A percentile compares a stretch with the other conserved stretches of the same genome.
Conservation (phyloP, 2,113 vertebrate species). For the Leptobrachium ailaonicum region DNA sequence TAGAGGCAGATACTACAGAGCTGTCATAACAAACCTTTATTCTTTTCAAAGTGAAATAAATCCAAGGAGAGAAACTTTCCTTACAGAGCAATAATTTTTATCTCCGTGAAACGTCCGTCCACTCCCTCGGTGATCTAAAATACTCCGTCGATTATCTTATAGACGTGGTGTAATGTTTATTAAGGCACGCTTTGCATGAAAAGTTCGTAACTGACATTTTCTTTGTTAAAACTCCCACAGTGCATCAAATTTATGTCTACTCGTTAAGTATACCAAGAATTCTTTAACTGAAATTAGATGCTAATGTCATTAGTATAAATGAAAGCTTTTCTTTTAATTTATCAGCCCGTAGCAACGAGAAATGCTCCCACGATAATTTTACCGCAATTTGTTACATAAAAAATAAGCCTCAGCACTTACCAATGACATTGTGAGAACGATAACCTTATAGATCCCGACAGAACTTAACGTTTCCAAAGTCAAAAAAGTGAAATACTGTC, state of each 20-base stretch:
- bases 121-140: neutral
- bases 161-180: constrained; percentile 14
- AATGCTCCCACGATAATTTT: constrained; percentile 34
- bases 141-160: neutral
- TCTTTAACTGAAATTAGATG: constrained; percentile 17
- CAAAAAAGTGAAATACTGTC: too few relatives aligned
- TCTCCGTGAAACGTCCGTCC: neutral
- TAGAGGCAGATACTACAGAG: too few relatives aligned
- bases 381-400: constrained; percentile 20
- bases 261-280: constrained; percentile 21
- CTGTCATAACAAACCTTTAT: too few relatives aligned
- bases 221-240: constrained; percentile 39
- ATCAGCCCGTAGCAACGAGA: constrained; percentile 8
- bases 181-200: constrained; percentile 27
- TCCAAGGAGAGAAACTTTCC: neutral
- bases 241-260: constrained; percentile 23
- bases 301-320: constrained; percentile 35
- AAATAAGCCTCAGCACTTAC: constrained; percentile 27
- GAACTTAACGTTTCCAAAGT: neutral
- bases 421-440: constrained; percentile 29
- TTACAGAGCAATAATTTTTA: neutral
- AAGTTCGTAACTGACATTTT: constrained; percentile 13
- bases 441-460: constrained; percentile 19
- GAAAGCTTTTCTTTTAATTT: constrained; percentile 29
- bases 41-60: neutral